phyloP scores from a whole-genome alignment of 1,140 invertebrate species.

The Lineus longissimus region DNA sequence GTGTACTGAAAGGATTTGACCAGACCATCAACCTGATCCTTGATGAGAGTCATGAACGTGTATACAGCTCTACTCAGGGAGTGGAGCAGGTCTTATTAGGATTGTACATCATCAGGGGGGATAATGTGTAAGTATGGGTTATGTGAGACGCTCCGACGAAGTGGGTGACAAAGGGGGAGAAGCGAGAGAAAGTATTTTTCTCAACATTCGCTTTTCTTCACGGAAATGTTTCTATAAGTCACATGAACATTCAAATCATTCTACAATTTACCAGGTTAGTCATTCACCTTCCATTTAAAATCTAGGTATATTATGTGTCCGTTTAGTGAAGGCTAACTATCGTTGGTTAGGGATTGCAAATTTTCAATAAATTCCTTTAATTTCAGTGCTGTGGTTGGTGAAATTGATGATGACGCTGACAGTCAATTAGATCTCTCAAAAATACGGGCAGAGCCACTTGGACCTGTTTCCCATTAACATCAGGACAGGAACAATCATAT shows the following conservation, averaged over 20 bases:
- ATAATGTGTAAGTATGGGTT: conserved; percentile 78
- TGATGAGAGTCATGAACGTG: conserved; percentile 95
- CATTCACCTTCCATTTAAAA: no score
- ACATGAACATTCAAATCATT: not conserved
- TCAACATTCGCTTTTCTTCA: conserved; percentile 22
- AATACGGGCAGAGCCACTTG: conserved; percentile 85
- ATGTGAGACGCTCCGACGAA: not conserved
- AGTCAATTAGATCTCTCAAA: conserved; percentile 75
- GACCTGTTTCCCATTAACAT: conserved; percentile 73
- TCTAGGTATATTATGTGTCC: no score
- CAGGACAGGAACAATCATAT: not conserved
- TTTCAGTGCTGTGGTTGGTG: conserved; percentile 78
- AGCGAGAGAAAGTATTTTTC: conserved; percentile 12
- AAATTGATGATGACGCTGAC: conserved; percentile 88
- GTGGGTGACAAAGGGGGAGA: not conserved
- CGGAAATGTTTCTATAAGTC: not conserved
- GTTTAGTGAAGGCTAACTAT: no score
- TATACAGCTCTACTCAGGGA: conserved; percentile 85
- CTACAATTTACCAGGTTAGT: no score
- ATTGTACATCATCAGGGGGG: conserved; percentile 93
- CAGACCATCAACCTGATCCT: conserved; percentile 97
- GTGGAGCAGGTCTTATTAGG: conserved; percentile 95
- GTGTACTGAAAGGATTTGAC: conserved; percentile 87
- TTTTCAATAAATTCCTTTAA: not conserved
- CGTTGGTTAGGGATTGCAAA: no score